Evolutionary conservation across 2,888 invertebrate genomes (phyloP).

Genomic region (Reticulitermes lucifugus): DNA sequence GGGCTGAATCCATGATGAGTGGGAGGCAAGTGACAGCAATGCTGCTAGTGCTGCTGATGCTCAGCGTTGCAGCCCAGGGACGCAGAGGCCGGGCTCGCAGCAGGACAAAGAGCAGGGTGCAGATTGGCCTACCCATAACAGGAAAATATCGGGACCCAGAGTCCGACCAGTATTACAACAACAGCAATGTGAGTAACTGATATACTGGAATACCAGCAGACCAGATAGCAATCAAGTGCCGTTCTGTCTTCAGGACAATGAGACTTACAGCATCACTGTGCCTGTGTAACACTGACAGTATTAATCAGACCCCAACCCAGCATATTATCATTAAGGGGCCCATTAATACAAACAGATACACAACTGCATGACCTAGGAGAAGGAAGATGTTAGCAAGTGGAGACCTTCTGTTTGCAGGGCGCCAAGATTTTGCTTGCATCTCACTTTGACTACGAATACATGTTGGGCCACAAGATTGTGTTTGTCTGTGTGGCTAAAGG

Average conservation of each 20-base stretch:
- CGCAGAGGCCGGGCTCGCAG: constrained; percentile 78
- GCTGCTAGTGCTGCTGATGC: constrained; percentile 60
- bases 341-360: too few relatives aligned
- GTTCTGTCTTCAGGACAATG: not conserved
- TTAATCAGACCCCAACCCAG: too few relatives aligned
- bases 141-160: constrained; percentile 92
- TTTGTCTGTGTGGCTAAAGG: constrained; percentile 93
- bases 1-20: constrained; percentile 29
- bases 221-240: not conserved
- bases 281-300: too few relatives aligned
- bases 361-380: too few relatives aligned
- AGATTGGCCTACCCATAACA: constrained; percentile 88
- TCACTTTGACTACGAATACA: constrained; percentile 94
- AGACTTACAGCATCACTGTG: too few relatives aligned
- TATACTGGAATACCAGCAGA: not conserved
- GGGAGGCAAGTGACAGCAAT: constrained; percentile 3
- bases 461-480: constrained; percentile 93
- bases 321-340: too few relatives aligned
- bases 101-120: constrained; percentile 83
- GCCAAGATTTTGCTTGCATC: constrained; percentile 90
- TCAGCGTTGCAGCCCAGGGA: constrained; percentile 63
- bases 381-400: too few relatives aligned
- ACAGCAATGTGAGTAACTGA: constrained; percentile 78
- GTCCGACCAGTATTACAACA: constrained; percentile 91
- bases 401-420: constrained; percentile 70